Conservation (phyloP, 2,797 vertebrate species). For the Oreortyx pictus region DNA sequence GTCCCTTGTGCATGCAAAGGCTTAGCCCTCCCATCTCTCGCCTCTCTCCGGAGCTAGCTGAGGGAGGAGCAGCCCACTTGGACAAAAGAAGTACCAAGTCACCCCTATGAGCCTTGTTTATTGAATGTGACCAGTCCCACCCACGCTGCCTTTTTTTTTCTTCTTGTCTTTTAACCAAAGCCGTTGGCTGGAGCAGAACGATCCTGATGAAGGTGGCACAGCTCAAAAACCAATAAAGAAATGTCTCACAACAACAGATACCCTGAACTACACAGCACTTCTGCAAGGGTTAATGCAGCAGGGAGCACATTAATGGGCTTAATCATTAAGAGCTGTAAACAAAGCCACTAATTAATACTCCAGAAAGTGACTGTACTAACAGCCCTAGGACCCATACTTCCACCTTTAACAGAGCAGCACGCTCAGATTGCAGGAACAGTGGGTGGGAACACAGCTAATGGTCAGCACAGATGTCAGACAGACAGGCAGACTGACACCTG, state of each 20-base stretch:
- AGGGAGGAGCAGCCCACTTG: background rate
- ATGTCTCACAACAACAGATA: background rate
- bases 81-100: background rate
- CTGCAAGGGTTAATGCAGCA: conserved; percentile 36
- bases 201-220: background rate
- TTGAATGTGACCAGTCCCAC: background rate
- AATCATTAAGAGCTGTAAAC: conserved; percentile 26
- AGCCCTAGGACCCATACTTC: background rate
- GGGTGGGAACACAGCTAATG: background rate
- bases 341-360: conserved; percentile 50
- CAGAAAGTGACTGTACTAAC: background rate
- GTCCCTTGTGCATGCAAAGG: background rate
- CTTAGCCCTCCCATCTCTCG: background rate
- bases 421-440: background rate
- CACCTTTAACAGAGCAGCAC: accelerated
- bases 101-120: background rate
- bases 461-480: background rate
- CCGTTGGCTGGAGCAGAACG: background rate
- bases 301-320: conserved; percentile 29
- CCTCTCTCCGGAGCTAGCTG: background rate
- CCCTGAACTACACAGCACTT: conserved; percentile 15
- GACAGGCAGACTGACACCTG: background rate
- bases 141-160: accelerated
- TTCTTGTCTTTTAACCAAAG: background rate
- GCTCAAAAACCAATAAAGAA: background rate